Percentiles rank a stretch among this genome's conserved stretches.
These are phyloP conservation scores for Drosophila carrolli DNA, from an alignment of 1,140 invertebrate genomes.

Conservation along the genomic window DNA sequence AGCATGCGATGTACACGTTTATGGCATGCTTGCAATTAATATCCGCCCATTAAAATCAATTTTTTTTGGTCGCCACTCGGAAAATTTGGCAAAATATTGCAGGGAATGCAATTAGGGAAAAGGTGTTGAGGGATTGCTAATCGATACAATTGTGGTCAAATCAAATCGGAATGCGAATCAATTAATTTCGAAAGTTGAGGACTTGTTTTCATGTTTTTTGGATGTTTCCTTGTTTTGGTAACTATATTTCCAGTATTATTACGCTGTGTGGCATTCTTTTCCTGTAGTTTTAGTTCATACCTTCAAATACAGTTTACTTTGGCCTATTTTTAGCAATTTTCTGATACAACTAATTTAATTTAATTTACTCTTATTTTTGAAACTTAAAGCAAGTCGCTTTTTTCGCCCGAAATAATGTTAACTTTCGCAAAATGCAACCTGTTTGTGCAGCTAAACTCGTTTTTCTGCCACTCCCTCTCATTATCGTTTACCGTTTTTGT, in stretches of 20 bases:
- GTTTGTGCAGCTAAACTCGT: constrained; percentile 1
- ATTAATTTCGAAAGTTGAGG: constrained; percentile 1
- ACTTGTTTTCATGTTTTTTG: not conserved
- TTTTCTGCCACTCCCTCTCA: not conserved
- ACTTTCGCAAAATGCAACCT: not conserved
- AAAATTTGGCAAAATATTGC: constrained; percentile 20
- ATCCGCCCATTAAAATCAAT: constrained; percentile 63
- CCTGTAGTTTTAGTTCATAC: no score
- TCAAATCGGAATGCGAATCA: constrained; percentile 11
- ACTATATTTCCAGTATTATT: no score
- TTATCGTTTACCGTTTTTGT: constrained; percentile 16
- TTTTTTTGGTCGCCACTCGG: constrained; percentile 8
- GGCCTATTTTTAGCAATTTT: no score
- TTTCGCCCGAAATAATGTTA: not conserved
- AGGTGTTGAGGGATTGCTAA: constrained; percentile 39
- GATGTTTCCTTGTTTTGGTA: not conserved
- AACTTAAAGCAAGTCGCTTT: no score
- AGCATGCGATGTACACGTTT: constrained; percentile 4
- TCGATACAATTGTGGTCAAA: constrained; percentile 37
- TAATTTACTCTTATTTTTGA: not conserved
- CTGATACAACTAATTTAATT: no score
- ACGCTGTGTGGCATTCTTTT: no score
- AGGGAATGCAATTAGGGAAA: constrained; percentile 27
- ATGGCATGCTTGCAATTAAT: constrained; percentile 56
- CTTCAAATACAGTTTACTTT: no score